Evolutionary conservation across 2,797 vertebrate species (phyloP).

Genomic region (Sarcoramphus papa): DNA sequence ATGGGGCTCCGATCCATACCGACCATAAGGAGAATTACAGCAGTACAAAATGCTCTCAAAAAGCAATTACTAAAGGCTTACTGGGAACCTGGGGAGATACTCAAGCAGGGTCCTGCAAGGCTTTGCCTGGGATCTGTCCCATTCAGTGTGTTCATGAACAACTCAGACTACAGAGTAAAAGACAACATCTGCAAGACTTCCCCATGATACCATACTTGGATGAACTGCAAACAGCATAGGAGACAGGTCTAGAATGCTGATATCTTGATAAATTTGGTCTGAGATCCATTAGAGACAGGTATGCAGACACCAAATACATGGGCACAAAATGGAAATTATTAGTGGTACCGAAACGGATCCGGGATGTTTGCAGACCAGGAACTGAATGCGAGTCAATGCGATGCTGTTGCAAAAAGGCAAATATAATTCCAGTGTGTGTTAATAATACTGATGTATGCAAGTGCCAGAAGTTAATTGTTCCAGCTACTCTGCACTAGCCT

Average conservation of each 20-base stretch:
- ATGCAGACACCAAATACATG: neutral
- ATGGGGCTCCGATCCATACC: fast-evolving
- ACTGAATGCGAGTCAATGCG: no score
- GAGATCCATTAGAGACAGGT: neutral
- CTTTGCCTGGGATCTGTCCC: neutral
- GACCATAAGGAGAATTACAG: neutral
- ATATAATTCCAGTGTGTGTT: neutral
- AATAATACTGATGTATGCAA: neutral
- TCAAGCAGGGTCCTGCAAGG: neutral
- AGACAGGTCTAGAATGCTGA: neutral
- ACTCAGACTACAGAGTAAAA: neutral
- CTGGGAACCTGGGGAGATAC: neutral
- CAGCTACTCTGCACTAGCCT: neutral
- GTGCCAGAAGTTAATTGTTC: neutral
- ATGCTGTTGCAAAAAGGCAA: neutral
- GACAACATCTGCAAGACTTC: neutral
- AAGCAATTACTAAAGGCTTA: neutral
- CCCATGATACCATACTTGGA: neutral
- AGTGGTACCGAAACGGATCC: neutral
- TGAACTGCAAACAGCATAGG: neutral
- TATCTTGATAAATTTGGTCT: neutral
- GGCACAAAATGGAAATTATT: neutral
- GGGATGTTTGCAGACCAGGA: neutral
- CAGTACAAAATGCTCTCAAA: neutral
- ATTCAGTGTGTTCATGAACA: neutral